Evolutionary conservation across 2,113 vertebrate species (phyloP).

Genomic region (Sula dactylatra): DNA sequence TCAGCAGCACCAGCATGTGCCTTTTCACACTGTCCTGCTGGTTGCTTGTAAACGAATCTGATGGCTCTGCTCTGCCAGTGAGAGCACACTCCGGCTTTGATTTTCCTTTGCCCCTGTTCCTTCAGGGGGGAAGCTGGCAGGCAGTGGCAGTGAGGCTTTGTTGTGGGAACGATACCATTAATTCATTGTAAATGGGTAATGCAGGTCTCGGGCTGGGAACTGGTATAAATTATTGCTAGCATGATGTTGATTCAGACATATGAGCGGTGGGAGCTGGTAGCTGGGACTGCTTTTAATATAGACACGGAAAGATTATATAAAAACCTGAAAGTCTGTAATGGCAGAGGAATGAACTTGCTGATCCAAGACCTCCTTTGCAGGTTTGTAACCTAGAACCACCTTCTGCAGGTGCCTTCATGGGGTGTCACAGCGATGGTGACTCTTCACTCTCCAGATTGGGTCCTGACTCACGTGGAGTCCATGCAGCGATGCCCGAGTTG

Average conservation of each 20-base stretch:
- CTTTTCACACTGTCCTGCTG: background rate
- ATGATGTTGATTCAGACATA: background rate
- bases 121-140: background rate
- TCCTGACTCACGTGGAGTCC: background rate
- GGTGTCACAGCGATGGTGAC: accelerated
- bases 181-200: background rate
- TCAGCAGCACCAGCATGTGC: slow-evolving; percentile 11
- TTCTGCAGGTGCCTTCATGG: background rate
- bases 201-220: background rate
- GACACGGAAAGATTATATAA: background rate
- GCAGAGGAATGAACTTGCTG: background rate
- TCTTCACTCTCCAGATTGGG: background rate
- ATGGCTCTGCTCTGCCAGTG: background rate
- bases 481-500: accelerated
- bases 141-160: background rate
- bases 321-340: background rate
- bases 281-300: background rate
- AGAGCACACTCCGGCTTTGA: background rate
- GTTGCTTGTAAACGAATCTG: background rate
- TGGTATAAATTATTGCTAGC: background rate
- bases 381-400: background rate
- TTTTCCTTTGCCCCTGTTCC: background rate
- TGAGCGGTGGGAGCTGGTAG: background rate
- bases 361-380: background rate
- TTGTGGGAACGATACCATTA: background rate